Base-by-base conservation (phyloP, 2,113 vertebrate species). In the Pluvialis apricaria region DNA sequence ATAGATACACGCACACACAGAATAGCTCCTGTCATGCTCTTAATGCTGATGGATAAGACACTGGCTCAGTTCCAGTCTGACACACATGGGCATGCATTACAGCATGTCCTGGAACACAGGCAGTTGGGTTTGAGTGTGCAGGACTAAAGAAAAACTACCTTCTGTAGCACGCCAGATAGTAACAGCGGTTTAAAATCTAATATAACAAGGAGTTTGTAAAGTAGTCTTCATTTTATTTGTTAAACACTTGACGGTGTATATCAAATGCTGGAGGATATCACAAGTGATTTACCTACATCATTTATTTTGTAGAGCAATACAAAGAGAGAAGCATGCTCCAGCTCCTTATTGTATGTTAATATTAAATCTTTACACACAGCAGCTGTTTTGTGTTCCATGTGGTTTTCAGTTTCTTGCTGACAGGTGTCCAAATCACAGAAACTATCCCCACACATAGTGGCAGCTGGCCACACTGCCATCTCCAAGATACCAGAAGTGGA, bases 391-490 rank as follows among this genome's bases (percentile, higher is more conserved):
- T 80, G 66, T 85, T 91, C 82, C 21, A 4, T 85, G 62, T 87
- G 92, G 95, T 87, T 97, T 95, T 95, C 86, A 76, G 91, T 97
- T 97, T 97, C 96, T 81, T 85, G 70, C 86, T 91, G 92, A 97
- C 95, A 96, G 95, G 89, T 97, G 97, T 95, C 86, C 84, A 82
- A 87, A 94, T 92, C 95, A 95, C 87, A 96, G 68, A 94, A 95
- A 94, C 73, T 92, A 91, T 91, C 65, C 66, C 81, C 83, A 91
- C 94, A 92, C 66, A 68, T 66, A 94, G 81, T 42, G 55, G 91
- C 97, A 97, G 91, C 94, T 97, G 97, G 95, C 73, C 87, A 89
- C 84, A 83, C 38, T 96, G 82, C 72, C 95, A 92, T 95, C 89
- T 90, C 82, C 1, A 1, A 88, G 81, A 94, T 66, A 91, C 58